Base-by-base conservation (phyloP, 1,140 invertebrate species). In the Drosophila persimilis region DNA sequence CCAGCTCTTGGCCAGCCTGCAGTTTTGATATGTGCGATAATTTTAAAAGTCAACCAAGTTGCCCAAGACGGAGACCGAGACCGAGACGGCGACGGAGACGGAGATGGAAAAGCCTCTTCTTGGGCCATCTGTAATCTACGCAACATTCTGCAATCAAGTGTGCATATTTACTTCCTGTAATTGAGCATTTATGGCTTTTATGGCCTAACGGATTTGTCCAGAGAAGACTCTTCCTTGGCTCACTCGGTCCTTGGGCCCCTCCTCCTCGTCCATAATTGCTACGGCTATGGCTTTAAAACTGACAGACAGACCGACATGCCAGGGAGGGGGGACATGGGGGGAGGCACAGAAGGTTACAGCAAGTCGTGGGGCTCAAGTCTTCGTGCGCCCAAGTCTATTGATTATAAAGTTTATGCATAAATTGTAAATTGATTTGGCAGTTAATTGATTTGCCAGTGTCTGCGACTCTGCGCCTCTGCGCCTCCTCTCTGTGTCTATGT, bases 131-230 rank as follows among this genome's bases (percentile, higher is more conserved):
- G 39, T 71, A 71, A 75, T 86, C 83, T 86, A 86, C 78, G 83
- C 81, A 86, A 83, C 78, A 81, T 88, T 86, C 83, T 81, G 81
- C 81, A 74, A 88, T 81, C 81, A 81, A 86, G 81, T 85, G 81
- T 85, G 81, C 81, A 85, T 85, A 85, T 86, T 86, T 88, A 86
- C 81, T 86, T 86, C 81, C 81, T 86, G 83, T 86, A 86, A 86
- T 86, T 86, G 81, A 86, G 81, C 83, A 86, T 86, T 86, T 86
- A 86, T 86, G 85, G 81, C 83, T 81, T 86, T 88, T 86, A 86
- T 86, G 83, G 81, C 81, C 81, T 88, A 86, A 86, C 83, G 81
- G 81, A 86, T 86, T 86, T 81, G 60, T 48, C 48, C 64, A 64
- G 51, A n/a, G 57, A 53, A 47, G 45, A 39, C 35, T 1, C 35